Evolutionary conservation across 2,888 invertebrate genomes (phyloP), one percentile per base, ranked within the genome.

Genomic region (Acrobasis repandana): DNA sequence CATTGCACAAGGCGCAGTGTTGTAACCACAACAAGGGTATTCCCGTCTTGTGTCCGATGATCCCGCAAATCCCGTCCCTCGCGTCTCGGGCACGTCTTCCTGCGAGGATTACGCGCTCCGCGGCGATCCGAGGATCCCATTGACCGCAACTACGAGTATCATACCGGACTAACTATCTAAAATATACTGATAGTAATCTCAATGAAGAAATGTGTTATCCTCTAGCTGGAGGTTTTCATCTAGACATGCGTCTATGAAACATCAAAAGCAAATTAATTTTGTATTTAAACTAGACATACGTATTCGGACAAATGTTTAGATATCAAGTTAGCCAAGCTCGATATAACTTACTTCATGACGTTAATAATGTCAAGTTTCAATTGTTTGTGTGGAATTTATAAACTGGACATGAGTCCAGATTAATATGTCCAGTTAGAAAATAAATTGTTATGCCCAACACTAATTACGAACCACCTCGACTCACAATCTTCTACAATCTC

Each of bases 41-140:
- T 82, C 77, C 72, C 75, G 76, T 84, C 80, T 82, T 80, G 74
- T 76, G 78, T 79, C 79, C 77, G 79, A 83, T 83, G 84, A 85
- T 87, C 86, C 83, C 75, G 73, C 77, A 90, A 90, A 92, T 88
- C 90, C 85, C 76, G 69, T 72, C 67, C 69, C 73, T 66, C 70
- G 72, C 76, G 75, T 77, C 81, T 75, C 72, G 70, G 76, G 84
- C 90, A 91, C 90, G 91, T 86, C 82, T 80, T 79, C 72, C 74
- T 67, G 66, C 69, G 71, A 71, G 80, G 85, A 88, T 87, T 85
- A 85, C 79, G 76, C 76, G 77, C 77, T 78, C 78, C 71, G 68
- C 71, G 73, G 74, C 79, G 75, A 82, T 82, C 76, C 74, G 73
- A 70, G 75, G 73, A 79, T 79, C 74, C 71, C 68, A 70, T 69